These are phyloP conservation scores for Oopsacas minuta DNA, from an alignment of 37 sponge, comb jelly and placozoan genomes.

Conservation along the genomic window DNA sequence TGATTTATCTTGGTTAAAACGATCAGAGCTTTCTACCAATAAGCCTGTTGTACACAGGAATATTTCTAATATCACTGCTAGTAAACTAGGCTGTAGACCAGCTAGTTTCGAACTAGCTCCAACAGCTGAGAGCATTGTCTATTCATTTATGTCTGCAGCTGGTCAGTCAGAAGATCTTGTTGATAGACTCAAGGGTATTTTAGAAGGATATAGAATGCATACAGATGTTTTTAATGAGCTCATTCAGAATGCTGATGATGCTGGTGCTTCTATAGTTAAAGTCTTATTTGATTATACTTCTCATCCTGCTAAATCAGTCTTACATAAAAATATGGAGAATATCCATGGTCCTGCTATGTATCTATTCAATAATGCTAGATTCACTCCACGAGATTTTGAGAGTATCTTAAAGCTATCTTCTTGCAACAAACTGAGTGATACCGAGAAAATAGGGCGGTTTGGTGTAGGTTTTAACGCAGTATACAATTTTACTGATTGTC, in stretches of 20 bases:
- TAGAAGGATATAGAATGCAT: conserved; percentile 20
- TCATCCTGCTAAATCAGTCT: not conserved
- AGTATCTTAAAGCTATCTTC: not conserved
- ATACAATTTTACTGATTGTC: conserved; percentile 70
- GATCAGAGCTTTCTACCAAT: not conserved
- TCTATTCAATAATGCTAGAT: not conserved
- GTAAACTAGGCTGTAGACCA: not conserved
- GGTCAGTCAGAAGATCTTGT: conserved; percentile 21
- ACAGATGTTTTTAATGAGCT: conserved; percentile 19
- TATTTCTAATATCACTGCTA: not conserved
- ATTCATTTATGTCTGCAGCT: conserved; percentile 4
- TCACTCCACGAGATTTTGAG: not conserved
- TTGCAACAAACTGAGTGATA: conserved; percentile 14
- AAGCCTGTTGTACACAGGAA: not conserved
- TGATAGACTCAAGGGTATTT: conserved; percentile 11
- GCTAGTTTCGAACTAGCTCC: not conserved
- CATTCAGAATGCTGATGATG: conserved; percentile 28
- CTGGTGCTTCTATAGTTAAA: not conserved
- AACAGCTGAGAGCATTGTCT: not conserved
- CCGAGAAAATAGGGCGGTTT: conserved; percentile 55
- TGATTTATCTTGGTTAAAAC: not conserved
- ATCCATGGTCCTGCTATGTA: conserved; percentile 1
- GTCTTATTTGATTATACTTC: conserved; percentile 19
- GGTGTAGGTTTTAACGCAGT: conserved; percentile 79
- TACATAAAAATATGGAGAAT: not conserved